Evolutionary conservation across 2,888 invertebrate genomes (phyloP), one percentile per base, ranked within the genome.

Genomic region (Coleophora flavipennella): DNA sequence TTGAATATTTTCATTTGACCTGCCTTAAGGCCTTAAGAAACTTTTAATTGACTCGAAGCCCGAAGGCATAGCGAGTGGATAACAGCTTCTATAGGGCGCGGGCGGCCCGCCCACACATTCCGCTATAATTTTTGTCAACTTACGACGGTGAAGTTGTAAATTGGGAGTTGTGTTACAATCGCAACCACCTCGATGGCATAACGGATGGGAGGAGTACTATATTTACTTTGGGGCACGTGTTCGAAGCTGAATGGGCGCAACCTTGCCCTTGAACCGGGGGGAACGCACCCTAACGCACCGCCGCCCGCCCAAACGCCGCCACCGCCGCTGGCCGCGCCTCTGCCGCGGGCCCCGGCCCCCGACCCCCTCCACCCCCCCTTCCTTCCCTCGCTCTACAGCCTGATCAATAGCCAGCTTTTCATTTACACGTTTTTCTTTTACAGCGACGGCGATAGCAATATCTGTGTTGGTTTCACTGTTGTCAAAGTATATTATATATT

Each of bases 221-320:
- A 80, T 83, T 83, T 83, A 83, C 80, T 77, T 79, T 75, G 62
- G 66, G 76, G 72, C 83, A 81, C 83, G 83, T 83, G 83, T 72
- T 73, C 67, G 53, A 68, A 67, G 57, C 62, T 84, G 78, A 84
- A 84, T 84, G 81, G 73, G 77, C 68, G 59, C 75, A 67, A 62
- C 73, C 74, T 75, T 79, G 76, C 55, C 84, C 83, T 80, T 83
- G 83, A 83, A 81, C 83, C 70, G 67, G 64, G 59, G 64, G 68
- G 70, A 66, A 71, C 72, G 73, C 72, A 75, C 71, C 59, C 48
- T 47, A 45, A 48, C 68, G 62, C 61, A 74, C 58, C 78, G 75
- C 71, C 67, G 64, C 71, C 76, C 77, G 76, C 74, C 76, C 75
- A 70, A 72, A 70, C 62, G 62, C 46, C 55, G 62, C 62, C 63